Conservation (phyloP, 2,888 invertebrate species). For the Trileptium ribeirensis region DNA sequence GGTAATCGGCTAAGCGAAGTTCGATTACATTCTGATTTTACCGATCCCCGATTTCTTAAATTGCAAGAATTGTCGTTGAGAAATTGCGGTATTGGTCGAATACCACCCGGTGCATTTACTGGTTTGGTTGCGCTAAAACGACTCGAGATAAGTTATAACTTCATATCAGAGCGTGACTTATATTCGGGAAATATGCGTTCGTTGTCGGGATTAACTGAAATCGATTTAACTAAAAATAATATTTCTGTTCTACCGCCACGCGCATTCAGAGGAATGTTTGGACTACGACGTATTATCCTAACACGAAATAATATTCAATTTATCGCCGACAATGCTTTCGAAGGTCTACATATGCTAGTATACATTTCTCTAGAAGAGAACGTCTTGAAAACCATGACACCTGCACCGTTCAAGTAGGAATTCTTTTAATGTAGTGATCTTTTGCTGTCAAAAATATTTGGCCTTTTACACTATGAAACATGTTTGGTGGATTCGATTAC, state of each 20-base stretch:
- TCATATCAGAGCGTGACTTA: not conserved
- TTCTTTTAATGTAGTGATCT: not conserved
- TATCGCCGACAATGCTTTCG: not conserved
- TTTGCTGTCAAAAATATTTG: no score
- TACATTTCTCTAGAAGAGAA: not conserved
- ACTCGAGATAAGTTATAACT: not conserved
- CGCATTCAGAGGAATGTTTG: not conserved
- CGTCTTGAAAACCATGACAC: not conserved
- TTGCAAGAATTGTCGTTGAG: not conserved
- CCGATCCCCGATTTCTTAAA: not conserved
- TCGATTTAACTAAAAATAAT: not conserved
- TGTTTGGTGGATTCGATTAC: no score
- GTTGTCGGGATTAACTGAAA: not conserved
- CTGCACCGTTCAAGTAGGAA: not conserved
- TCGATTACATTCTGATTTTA: not conserved
- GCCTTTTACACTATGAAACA: no score
- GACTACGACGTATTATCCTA: not conserved
- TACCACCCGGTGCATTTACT: not conserved
- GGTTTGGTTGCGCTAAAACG: not conserved
- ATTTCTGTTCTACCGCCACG: not conserved
- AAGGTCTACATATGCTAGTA: not conserved
- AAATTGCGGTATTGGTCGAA: not conserved
- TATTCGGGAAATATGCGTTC: not conserved
- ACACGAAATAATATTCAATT: not conserved
- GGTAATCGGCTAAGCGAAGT: not conserved